Base-by-base conservation (phyloP, 2,797 vertebrate species). In the Enteromius fasciolatus region DNA sequence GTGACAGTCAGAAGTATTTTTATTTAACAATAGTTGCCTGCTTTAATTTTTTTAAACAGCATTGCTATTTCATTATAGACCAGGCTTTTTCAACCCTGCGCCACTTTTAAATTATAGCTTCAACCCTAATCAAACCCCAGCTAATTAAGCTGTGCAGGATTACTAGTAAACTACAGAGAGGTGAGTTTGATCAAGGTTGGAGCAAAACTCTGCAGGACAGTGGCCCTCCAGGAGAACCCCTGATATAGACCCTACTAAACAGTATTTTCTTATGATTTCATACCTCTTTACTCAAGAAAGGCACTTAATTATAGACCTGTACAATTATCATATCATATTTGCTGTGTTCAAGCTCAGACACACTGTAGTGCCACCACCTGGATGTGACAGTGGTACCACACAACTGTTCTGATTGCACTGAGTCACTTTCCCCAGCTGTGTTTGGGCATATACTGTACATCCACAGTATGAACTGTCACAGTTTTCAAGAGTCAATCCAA, bases 281-380 rank as follows among this genome's bases (percentile, higher is more conserved):
- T 57, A 17, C 67, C 33, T 69, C 10, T n/a, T 46, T 44, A 44
- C 12, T 28, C 17, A 20, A 69, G 17, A 25, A n/a, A 81, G 17
- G 5, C 41, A 18, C 59, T 33, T 61, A 61, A 39, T 41, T 54
- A 81, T 64, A 63, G 75, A 10, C 57, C 57, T 63, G 31, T 48
- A 23, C 46, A n/a, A 39, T 41, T 52, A 28, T 33, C 2, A 2
- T 72, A 15, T 25, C 15, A 39, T 73, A 10, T 67, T n/a, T 41
- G 66, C 9, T 67, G 1, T 52, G 59, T 33, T 41, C 3, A 0
- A 75, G 39, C 31, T 59, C 79, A 52, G 44, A 66, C 41, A 72
- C 78, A 75, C 63, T 82, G 70, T 66, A 81, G 59, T 81, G 81
- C 63, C 64, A 76, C 73, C 81, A 76, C 33, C 63, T 82, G 81